These are phyloP conservation scores for Eretmocerus hayati DNA, from an alignment of 2,888 invertebrate species.

Conservation along the genomic window DNA sequence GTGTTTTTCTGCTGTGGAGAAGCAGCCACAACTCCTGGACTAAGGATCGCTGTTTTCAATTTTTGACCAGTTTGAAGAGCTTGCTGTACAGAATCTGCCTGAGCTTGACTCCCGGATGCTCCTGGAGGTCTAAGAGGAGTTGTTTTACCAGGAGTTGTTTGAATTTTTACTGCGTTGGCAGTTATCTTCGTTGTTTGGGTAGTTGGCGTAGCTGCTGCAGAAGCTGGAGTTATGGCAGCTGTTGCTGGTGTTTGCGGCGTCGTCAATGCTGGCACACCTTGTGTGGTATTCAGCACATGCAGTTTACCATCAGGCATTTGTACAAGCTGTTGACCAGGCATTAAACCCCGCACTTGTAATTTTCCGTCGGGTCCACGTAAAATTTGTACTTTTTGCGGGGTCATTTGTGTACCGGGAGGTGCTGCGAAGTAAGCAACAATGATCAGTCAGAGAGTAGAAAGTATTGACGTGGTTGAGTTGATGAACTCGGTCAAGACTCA, in stretches of 20 bases:
- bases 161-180: constrained; percentile 22
- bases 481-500: too few relatives aligned
- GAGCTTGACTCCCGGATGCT: constrained; percentile 29
- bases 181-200: constrained; percentile 7
- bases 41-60: constrained; percentile 29
- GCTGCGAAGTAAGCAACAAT: too few relatives aligned
- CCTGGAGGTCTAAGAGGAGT: constrained; percentile 22
- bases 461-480: too few relatives aligned
- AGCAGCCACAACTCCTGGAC: constrained; percentile 26
- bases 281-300: constrained; percentile 66
- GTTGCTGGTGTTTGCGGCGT: constrained; percentile 21
- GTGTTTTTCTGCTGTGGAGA: constrained; percentile 34
- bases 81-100: constrained; percentile 31
- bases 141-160: constrained; percentile 21
- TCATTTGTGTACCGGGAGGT: constrained; percentile 37
- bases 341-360: constrained; percentile 81
- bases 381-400: constrained; percentile 79
- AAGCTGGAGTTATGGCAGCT: neutral
- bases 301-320: constrained; percentile 91
- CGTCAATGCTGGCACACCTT: constrained; percentile 19
- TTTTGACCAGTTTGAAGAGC: constrained; percentile 31
- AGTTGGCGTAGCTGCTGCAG: constrained; percentile 43
- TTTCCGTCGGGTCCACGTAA: constrained; percentile 86
- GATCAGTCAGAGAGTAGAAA: neutral
- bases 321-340: constrained; percentile 87